Conservation (phyloP, 92 coral and sea anemone species). For the Parazoanthus darwini region DNA sequence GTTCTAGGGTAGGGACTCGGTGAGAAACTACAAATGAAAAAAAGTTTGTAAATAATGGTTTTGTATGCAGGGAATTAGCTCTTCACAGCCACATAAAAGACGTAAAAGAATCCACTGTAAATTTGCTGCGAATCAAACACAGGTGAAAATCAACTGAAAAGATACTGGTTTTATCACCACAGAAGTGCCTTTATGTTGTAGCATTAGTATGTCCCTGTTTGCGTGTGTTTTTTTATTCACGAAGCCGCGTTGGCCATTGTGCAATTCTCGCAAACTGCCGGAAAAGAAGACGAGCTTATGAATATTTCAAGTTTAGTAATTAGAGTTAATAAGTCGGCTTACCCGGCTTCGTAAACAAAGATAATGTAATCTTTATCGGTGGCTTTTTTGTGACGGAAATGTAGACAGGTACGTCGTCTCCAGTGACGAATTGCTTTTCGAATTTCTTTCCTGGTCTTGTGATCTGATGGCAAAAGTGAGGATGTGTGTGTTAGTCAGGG, state of each 20-base stretch:
- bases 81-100: conserved; percentile 36
- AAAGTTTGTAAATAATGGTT: conserved; percentile 38
- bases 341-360: conserved; percentile 95
- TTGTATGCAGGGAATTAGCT: conserved; percentile 37
- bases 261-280: conserved; percentile 38
- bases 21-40: conserved; percentile 27
- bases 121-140: conserved; percentile 31
- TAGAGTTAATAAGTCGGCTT: conserved; percentile 52
- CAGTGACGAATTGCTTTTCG: conserved; percentile 90
- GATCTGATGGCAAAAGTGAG: conserved; percentile 51
- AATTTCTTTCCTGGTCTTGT: conserved; percentile 75
- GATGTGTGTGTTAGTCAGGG: conserved; percentile 38
- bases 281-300: conserved; percentile 44
- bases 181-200: conserved; percentile 5
- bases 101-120: conserved; percentile 15
- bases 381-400: conserved; percentile 82
- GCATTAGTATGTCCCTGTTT: conserved; percentile 35
- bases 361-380: conserved; percentile 87
- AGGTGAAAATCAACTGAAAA: conserved; percentile 34
- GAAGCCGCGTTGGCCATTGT: conserved; percentile 35
- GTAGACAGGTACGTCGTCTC: conserved; percentile 90
- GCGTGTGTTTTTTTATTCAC: conserved; percentile 42
- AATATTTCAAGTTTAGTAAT: conserved; percentile 34
- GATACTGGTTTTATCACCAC: conserved; percentile 28
- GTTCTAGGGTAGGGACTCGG: not conserved